phyloP scores from a whole-genome alignment of 2,888 invertebrate genomes.

The Tinea semifulvella region DNA sequence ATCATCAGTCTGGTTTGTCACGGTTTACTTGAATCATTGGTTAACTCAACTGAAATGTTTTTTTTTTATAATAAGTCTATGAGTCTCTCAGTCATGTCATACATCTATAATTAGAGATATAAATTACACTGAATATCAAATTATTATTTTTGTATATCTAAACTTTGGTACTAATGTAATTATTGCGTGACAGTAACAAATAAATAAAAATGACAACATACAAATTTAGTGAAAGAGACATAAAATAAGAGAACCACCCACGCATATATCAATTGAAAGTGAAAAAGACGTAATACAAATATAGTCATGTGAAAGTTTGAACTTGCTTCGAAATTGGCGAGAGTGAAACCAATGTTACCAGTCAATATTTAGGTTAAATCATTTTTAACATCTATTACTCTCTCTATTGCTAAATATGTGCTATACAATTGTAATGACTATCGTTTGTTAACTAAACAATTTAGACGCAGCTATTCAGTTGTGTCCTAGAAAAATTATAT shows the following conservation, averaged over 20 bases:
- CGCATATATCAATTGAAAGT: slow-evolving; percentile 7
- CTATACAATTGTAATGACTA: background rate
- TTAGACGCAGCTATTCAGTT: slow-evolving; percentile 3
- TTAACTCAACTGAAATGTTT: too few species aligned
- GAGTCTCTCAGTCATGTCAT: too few species aligned
- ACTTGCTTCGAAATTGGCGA: slow-evolving; percentile 27
- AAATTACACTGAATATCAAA: too few species aligned
- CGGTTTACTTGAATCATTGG: too few species aligned
- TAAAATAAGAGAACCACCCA: background rate
- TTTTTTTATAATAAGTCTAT: too few species aligned
- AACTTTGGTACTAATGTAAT: too few species aligned
- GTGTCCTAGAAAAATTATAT: slow-evolving; percentile 5
- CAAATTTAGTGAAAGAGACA: background rate
- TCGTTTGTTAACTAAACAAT: background rate
- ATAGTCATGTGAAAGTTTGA: slow-evolving; percentile 28
- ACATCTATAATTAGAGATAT: too few species aligned
- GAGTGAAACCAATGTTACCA: slow-evolving; percentile 24
- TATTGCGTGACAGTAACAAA: background rate
- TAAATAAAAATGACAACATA: background rate
- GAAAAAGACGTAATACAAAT: slow-evolving; percentile 18
- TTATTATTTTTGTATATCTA: too few species aligned
- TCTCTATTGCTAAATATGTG: slow-evolving; percentile 6
- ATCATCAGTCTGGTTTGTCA: too few species aligned
- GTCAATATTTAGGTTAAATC: slow-evolving; percentile 9
- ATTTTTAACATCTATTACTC: slow-evolving; percentile 3